Evolutionary conservation across 2,888 invertebrate genomes (phyloP), one percentile per base, ranked within the genome.

Genomic region (Oscheius sp.): DNA sequence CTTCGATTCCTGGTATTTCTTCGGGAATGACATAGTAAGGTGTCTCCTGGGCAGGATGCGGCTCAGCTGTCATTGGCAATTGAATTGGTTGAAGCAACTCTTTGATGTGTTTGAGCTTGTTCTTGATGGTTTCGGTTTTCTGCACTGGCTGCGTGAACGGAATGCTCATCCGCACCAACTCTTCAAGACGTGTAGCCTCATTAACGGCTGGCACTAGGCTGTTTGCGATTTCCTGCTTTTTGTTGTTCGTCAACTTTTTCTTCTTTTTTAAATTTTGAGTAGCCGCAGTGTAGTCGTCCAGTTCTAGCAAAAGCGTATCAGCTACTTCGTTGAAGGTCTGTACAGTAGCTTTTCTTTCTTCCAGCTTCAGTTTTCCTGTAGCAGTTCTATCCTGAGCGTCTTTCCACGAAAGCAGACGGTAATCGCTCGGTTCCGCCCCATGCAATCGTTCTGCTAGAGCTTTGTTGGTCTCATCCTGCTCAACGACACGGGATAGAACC

Each of bases 211-310:
- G 37, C 37, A 60, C 60, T 13, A 60, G 21, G 11, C 37, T 35
- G n/a, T 37, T 37, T 2, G 60, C 60, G 33, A 60, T 60, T n/a
- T 60, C 60, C 37, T 60, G 37, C 11, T 60, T 60, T 11, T 35
- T 60, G 29, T 29, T 35, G n/a, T 7, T 7, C 1, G 35, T 60
- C 1, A 60, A 42, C 2, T 60, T 60, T 35, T 60, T 60, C 60
- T 60, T 60, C 37, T 60, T 60, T n/a, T 60, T 60, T n/a, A 60
- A 13, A 35, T 60, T 60, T 13, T 60, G 35, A 35, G 60, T 60
- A 1, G 60, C 60, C 3, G 32, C 13, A 37, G 60, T 37, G 5
- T 13, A 5, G 10, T 60, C 60, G 11, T 60, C 60, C 7, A 60
- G 60, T 35, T 60, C 42, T 35, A 37, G n/a, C 10, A 60, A 35